Evolutionary conservation across 1,140 invertebrate genomes (phyloP), one percentile per base, ranked within the genome.

Genomic region (Archivesica marissinica): DNA sequence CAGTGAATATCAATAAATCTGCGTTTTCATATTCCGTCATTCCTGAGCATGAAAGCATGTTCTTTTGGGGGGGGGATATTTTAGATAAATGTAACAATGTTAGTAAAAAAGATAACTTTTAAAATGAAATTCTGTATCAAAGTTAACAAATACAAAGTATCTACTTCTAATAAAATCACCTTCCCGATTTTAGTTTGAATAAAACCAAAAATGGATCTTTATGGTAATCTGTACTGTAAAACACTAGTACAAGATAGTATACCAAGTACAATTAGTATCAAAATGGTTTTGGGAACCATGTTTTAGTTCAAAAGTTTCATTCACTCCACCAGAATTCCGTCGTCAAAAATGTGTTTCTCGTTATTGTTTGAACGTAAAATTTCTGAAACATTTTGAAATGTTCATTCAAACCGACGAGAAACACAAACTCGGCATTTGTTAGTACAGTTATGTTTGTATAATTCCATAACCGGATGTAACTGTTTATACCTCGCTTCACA

Each of bases 181-280:
- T n/a, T 50, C 74, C 54, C 74, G 25, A 56, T 76, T 75, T 76
- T 76, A 76, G 74, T n/a, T n/a, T 76, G 28, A 59, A 76, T n/a
- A n/a, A 76, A 75, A 75, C 52, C n/a, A 72, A 75, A 76, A 59
- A 25, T 35, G 68, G 28, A 72, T 30, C 39, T n/a, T n/a, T n/a
- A n/a, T 33, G 28, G 33, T 23, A 44, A 50, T 50, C 68, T 47
- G 68, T 20, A 47, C 28, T 2, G 44, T 25, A 72, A 38, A 30
- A 17, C 68, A 72, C 6, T 23, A 30, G 25, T 72, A 44, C 68
- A 50, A 44, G 35, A 72, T 44, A 30, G 17, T 33, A 56, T 20
- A n/a, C n/a, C n/a, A n/a, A n/a, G n/a, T n/a, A 30, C 25, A 72
- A 70, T 72, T 72, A 72, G 68, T 72, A 72, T n/a, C 50, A 72